These are phyloP conservation scores for Urocolius indicus DNA, from an alignment of 2,113 vertebrate species.

Conservation along the genomic window DNA sequence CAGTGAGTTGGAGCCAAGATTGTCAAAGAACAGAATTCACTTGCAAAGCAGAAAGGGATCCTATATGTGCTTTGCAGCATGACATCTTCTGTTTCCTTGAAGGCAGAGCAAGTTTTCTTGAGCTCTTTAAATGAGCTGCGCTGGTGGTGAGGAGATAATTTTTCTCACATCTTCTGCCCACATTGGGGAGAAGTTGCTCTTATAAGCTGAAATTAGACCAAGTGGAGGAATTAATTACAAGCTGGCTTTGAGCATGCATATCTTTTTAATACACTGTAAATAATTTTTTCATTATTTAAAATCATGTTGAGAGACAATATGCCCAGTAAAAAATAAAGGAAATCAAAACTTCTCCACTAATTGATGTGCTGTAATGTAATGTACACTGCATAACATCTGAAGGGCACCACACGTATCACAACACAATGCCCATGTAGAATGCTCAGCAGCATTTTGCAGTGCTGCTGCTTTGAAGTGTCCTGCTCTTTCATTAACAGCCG, in stretches of 20 bases:
- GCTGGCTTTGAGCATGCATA: background rate
- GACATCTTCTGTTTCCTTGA: background rate
- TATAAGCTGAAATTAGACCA: background rate
- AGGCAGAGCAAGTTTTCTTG: background rate
- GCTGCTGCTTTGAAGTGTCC: background rate
- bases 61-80: rapidly evolving
- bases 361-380: background rate
- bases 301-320: background rate
- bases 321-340: background rate
- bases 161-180: background rate
- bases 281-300: background rate
- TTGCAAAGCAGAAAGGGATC: background rate
- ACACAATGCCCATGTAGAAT: background rate
- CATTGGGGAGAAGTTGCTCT: background rate
- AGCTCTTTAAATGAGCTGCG: background rate
- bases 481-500: background rate
- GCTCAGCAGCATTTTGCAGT: background rate
- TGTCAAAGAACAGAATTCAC: background rate
- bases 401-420: background rate
- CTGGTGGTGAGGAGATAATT: background rate
- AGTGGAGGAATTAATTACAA: background rate
- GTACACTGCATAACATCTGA: background rate
- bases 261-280: background rate
- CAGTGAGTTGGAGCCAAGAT: background rate
- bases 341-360: background rate